These are phyloP conservation scores for Heterotis niloticus DNA, from an alignment of 2,113 vertebrate genomes.

Conservation along the genomic window DNA sequence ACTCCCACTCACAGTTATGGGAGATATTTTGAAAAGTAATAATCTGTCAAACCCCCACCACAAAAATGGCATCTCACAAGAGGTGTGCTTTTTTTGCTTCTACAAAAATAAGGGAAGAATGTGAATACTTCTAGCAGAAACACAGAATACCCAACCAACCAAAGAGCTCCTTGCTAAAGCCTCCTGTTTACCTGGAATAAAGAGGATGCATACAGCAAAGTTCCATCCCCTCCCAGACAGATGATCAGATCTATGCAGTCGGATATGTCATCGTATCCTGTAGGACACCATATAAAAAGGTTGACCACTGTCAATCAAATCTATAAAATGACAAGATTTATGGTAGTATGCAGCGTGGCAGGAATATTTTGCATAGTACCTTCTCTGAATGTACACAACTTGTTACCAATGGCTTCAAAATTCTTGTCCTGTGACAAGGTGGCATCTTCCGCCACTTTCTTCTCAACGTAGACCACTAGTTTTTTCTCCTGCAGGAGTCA, in stretches of 20 bases:
- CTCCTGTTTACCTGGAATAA: conserved; percentile 65
- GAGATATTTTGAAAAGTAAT: too few species aligned
- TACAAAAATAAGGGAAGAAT: too few species aligned
- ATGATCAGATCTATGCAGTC: conserved; percentile 74
- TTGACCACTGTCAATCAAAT: background rate
- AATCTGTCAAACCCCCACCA: too few species aligned
- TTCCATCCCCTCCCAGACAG: conserved; percentile 75
- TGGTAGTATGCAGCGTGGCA: background rate
- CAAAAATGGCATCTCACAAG: too few species aligned
- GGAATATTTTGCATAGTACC: conserved; percentile 45
- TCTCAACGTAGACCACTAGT: conserved; percentile 76
- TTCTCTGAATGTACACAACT: conserved; percentile 74
- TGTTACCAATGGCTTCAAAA: conserved; percentile 65
- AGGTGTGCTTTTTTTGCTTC: too few species aligned
- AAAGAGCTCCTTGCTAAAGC: background rate
- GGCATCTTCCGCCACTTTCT: conserved; percentile 67
- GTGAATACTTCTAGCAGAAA: too few species aligned
- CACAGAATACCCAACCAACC: too few species aligned
- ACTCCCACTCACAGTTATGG: too few species aligned
- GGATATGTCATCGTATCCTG: conserved; percentile 74
- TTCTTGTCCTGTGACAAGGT: conserved; percentile 60
- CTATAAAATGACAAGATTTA: background rate
- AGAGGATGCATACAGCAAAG: conserved; percentile 73
- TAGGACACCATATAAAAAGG: conserved; percentile 6
- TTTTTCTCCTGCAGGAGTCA: conserved; percentile 62